phyloP scores from a whole-genome alignment of 2,888 invertebrate species.

The Ennomos quercinarius region DNA sequence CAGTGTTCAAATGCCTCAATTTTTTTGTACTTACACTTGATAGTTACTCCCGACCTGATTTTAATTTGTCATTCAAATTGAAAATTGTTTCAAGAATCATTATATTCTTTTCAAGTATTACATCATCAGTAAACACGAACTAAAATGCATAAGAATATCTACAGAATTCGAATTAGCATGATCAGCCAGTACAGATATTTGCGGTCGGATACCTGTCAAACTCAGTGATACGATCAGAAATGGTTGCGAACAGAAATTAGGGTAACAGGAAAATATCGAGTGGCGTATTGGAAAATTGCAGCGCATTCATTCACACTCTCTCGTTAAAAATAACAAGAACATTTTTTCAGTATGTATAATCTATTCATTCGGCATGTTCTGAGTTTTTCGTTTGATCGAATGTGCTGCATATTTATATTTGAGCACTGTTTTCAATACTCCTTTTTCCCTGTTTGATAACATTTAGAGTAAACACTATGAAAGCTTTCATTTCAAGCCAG shows the following conservation, averaged over 20 bases:
- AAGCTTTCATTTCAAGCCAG: background rate
- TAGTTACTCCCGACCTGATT: too few species aligned
- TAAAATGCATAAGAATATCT: too few species aligned
- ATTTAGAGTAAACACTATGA: slow-evolving; percentile 9
- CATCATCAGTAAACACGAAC: too few species aligned
- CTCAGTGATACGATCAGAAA: slow-evolving; percentile 41
- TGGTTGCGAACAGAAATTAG: slow-evolving; percentile 40
- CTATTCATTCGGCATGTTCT: slow-evolving; percentile 16
- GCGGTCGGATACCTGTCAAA: slow-evolving; percentile 37
- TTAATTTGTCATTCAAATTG: too few species aligned
- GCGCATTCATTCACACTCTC: slow-evolving; percentile 21
- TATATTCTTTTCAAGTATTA: too few species aligned
- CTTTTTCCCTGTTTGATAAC: background rate
- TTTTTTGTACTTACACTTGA: too few species aligned
- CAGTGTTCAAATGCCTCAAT: too few species aligned
- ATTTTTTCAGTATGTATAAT: slow-evolving; percentile 14
- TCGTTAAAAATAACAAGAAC: slow-evolving; percentile 19
- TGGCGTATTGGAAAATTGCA: slow-evolving; percentile 18
- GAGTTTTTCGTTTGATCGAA: slow-evolving; percentile 22
- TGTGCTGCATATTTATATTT: slow-evolving; percentile 19
- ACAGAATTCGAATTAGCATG: background rate
- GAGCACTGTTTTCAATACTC: slow-evolving; percentile 12
- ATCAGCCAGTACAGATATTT: slow-evolving; percentile 4
- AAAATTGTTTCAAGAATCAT: too few species aligned
- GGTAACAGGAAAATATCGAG: slow-evolving; percentile 35